Evolutionary conservation across 1,140 invertebrate species (phyloP).

Genomic region (Ctenoplectra terminalis): DNA sequence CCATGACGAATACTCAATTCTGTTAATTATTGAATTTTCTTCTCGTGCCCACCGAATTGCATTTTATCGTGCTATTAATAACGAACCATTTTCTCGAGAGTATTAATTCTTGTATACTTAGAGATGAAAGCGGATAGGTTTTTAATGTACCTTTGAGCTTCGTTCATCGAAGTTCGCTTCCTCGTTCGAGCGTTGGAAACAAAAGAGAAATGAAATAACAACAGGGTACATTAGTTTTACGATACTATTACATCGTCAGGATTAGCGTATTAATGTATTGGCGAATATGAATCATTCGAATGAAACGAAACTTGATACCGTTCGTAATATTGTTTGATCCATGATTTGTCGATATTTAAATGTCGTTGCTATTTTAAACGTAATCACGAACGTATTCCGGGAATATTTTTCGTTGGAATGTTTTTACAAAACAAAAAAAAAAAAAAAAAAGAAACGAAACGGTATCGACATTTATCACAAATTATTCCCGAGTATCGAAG

Average conservation of each 20-base stretch:
- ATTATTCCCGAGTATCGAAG: constrained; percentile 2
- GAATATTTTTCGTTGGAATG: constrained; percentile 38
- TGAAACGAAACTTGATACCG: not conserved
- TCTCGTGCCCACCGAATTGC: constrained; percentile 24
- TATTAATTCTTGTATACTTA: constrained; percentile 17
- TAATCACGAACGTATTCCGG: not conserved
- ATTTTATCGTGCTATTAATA: constrained; percentile 30
- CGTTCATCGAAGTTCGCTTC: not conserved
- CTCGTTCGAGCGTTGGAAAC: not conserved
- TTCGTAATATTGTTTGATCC: constrained; percentile 10
- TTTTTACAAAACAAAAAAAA: not conserved
- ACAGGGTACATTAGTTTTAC: constrained; percentile 63
- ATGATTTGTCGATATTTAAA: not conserved
- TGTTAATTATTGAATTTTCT: constrained; percentile 25
- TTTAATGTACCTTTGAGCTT: constrained; percentile 5
- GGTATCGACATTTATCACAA: not conserved
- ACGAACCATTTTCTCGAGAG: constrained; percentile 18
- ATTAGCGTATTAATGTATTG: constrained; percentile 20
- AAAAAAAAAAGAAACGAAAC: not conserved
- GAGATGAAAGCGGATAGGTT: constrained; percentile 13
- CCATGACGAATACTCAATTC: constrained; percentile 25
- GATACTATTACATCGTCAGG: not conserved
- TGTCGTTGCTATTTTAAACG: not conserved
- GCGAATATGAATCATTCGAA: constrained; percentile 24
- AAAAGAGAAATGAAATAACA: constrained; percentile 28